These are phyloP conservation scores for Hemiprocne comata DNA, from an alignment of 2,113 vertebrate species.

Conservation along the genomic window DNA sequence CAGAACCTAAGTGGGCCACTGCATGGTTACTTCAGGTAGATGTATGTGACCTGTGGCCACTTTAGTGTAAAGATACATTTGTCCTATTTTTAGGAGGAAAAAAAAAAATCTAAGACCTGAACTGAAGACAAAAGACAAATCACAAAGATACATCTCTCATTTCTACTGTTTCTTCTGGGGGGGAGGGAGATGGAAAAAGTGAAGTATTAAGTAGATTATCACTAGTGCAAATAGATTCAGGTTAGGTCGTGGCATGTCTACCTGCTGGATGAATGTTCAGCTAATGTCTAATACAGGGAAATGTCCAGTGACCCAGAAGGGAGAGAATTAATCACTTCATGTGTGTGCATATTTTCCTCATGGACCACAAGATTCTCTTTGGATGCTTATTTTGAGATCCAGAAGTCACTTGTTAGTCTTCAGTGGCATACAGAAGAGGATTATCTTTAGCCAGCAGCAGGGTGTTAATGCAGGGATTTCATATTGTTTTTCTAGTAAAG, in stretches of 20 bases:
- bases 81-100: not conserved
- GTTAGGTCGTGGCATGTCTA: not conserved
- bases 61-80: not conserved
- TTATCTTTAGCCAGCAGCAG: not conserved
- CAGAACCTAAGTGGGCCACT: not conserved
- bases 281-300: not conserved
- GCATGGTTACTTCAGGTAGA: not conserved
- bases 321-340: not conserved
- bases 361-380: not conserved
- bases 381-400: not conserved
- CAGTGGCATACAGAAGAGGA: not conserved
- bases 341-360: rapidly evolving
- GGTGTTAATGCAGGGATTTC: not conserved
- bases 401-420: not conserved
- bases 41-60: not conserved
- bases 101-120: not conserved
- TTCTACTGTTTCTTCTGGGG: not conserved
- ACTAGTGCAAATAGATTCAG: not conserved
- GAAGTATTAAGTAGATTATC: not conserved
- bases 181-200: not conserved
- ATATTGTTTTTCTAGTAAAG: not conserved
- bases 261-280: not conserved
- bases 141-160: not conserved
- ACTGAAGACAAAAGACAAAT: not conserved
- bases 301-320: not conserved